These are phyloP conservation scores for Acleris emargana DNA, from an alignment of 2,888 invertebrate species.

Conservation along the genomic window DNA sequence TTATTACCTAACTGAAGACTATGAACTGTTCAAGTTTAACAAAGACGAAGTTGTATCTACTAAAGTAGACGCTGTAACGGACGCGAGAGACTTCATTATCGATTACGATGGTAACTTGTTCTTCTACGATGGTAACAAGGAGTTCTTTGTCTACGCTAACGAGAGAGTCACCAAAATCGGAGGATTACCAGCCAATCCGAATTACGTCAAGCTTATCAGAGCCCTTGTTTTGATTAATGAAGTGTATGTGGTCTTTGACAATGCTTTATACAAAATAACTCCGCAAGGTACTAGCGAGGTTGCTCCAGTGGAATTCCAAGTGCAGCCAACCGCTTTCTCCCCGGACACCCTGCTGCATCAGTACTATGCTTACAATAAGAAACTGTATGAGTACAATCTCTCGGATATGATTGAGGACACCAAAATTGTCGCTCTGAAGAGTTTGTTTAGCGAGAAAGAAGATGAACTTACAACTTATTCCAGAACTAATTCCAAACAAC, in stretches of 20 bases:
- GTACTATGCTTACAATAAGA: slow-evolving; percentile 63
- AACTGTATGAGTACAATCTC: slow-evolving; percentile 61
- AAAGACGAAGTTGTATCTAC: slow-evolving; percentile 59
- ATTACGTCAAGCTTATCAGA: slow-evolving; percentile 50
- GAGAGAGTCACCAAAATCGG: slow-evolving; percentile 49
- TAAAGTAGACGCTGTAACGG: slow-evolving; percentile 50
- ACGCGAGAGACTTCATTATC: slow-evolving; percentile 59
- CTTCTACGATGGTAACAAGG: slow-evolving; percentile 54
- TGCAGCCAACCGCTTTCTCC: slow-evolving; percentile 57
- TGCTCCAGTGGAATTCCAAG: slow-evolving; percentile 46
- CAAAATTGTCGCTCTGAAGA: no score
- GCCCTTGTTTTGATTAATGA: slow-evolving; percentile 57
- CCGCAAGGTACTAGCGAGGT: slow-evolving; percentile 54
- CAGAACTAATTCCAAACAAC: no score
- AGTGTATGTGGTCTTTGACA: slow-evolving; percentile 51
- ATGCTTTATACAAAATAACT: slow-evolving; percentile 50
- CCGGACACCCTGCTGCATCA: slow-evolving; percentile 59
- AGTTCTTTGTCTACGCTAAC: slow-evolving; percentile 51
- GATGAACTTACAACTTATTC: no score
- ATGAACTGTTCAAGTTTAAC: slow-evolving; percentile 60
- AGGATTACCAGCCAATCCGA: slow-evolving; percentile 55
- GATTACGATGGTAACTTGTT: slow-evolving; percentile 63
- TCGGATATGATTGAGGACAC: no score
- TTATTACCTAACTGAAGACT: slow-evolving; percentile 59
- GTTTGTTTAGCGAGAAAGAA: no score